Base-by-base conservation (phyloP, 2,888 invertebrate species). In the Urechis unicinctus region DNA sequence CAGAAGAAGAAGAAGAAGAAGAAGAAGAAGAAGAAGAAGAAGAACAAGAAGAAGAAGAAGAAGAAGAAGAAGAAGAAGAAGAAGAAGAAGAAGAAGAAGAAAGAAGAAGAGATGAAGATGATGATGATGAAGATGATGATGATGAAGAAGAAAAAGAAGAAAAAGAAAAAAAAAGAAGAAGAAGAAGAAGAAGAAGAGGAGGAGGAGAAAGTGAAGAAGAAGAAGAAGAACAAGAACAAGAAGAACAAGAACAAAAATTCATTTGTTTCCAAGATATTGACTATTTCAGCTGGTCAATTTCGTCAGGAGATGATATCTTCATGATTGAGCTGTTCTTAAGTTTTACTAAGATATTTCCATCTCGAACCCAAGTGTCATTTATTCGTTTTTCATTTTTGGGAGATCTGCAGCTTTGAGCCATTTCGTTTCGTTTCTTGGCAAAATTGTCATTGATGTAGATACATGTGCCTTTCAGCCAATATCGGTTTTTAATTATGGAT, bases 21-120 rank as follows among this genome's bases (percentile, higher is more conserved):
- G 46, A 46, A 3, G 46, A 46, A 3, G 46, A 46, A 3, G 3
- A 46, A 46, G 3, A 3, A 46, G 46, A 3, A 46, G 46, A 46
- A 3, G 46, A 46, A 3, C 2, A 24, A 46, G 24, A 3, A 46
- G 24, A 24, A 50, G 24, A 3, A 2, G 30, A 30, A 36, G 24
- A 36, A 36, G 50, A 3, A 50, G 36, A 36, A 50, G 50, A 36
- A 28, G 50, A 50, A 50, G 50, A 50, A 36, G 31, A 3, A 50
- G 31, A 3, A 50, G 31, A 3, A 2, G 31, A 50, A 1, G 31
- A 50, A 1, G 3, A 36, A 2, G 50, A 50, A 24, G 36, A 36
- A 50, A 30, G 29, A 36, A 22, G 22, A 50, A 30, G 29, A 36
- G 36, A 36, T 30, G 30, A 31, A 36, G 36, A 28, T 30, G 50